Conservation (phyloP, 2,797 vertebrate genomes). For the Spondyliosoma cantharus region DNA sequence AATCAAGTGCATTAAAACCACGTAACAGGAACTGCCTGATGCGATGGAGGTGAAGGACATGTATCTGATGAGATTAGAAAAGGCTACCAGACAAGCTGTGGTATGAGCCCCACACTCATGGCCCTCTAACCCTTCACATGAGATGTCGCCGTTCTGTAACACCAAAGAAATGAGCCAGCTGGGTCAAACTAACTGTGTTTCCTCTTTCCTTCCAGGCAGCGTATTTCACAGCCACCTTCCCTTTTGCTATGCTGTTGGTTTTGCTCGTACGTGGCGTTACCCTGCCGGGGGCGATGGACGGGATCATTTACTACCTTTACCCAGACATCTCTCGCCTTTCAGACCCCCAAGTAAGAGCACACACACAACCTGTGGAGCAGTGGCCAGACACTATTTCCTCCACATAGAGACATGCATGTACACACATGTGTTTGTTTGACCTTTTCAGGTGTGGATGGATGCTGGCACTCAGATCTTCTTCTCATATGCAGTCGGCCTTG, state of each 20-base stretch:
- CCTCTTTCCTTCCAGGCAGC: constrained; percentile 83
- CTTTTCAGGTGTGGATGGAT: constrained; percentile 91
- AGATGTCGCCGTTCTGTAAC: not conserved
- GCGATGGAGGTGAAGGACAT: too few relatives aligned
- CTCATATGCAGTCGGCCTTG: constrained; percentile 91
- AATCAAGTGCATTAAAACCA: too few relatives aligned
- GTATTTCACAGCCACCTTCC: constrained; percentile 93
- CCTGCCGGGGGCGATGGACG: constrained; percentile 88
- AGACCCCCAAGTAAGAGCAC: constrained; percentile 72
- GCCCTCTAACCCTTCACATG: not conserved
- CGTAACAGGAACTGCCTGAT: too few relatives aligned
- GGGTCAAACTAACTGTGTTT: not conserved
- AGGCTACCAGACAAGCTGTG: too few relatives aligned
- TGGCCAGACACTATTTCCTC: not conserved
- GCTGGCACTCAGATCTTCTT: constrained; percentile 95
- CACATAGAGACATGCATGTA: not conserved
- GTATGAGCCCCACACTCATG: too few relatives aligned
- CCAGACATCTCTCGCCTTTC: constrained; percentile 85
- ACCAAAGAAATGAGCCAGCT: too few relatives aligned
- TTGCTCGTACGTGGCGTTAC: constrained; percentile 90
- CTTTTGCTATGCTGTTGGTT: constrained; percentile 88
- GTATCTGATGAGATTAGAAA: too few relatives aligned
- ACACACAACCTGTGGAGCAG: not conserved
- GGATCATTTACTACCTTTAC: constrained; percentile 91
- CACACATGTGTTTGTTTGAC: not conserved